phyloP scores from a whole-genome alignment of 2,888 invertebrate species.

The Campaea margaritaria region DNA sequence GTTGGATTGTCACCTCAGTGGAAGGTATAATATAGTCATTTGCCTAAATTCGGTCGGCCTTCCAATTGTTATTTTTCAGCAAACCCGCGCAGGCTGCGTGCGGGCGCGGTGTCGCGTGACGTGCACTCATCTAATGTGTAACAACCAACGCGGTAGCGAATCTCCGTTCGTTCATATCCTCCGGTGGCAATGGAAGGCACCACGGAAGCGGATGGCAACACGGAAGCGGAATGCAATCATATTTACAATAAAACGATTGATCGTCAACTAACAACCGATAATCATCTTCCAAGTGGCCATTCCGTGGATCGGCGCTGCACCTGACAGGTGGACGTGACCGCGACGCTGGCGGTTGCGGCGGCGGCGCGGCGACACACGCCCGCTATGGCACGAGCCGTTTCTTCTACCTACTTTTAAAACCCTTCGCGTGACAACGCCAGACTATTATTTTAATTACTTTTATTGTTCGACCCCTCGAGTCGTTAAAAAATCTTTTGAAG shows the following conservation, averaged over 20 bases:
- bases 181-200: slow-evolving; percentile 68
- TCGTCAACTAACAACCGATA: slow-evolving; percentile 57
- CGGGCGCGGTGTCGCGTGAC: slow-evolving; percentile 79
- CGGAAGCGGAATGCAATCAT: slow-evolving; percentile 40
- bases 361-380: slow-evolving; percentile 42
- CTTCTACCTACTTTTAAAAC: slow-evolving; percentile 63
- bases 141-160: slow-evolving; percentile 79
- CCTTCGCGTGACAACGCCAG: slow-evolving; percentile 74
- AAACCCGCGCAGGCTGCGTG: slow-evolving; percentile 74
- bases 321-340: too few relatives aligned
- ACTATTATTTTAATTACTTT: slow-evolving; percentile 83
- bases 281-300: slow-evolving; percentile 18
- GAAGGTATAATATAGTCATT: too few relatives aligned
- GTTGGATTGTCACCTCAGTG: neutral
- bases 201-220: too few relatives aligned
- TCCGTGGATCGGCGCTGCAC: too few relatives aligned
- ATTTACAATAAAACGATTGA: slow-evolving; percentile 73
- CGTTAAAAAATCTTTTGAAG: slow-evolving; percentile 62
- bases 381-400: slow-evolving; percentile 55
- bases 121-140: slow-evolving; percentile 81
- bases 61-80: neutral
- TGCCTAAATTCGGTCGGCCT: neutral
- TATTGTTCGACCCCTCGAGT: slow-evolving; percentile 66
- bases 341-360: neutral
- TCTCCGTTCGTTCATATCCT: slow-evolving; percentile 81